These are phyloP conservation scores for Diabrotica undecimpunctata DNA, from an alignment of 1,140 invertebrate genomes.

Conservation along the genomic window DNA sequence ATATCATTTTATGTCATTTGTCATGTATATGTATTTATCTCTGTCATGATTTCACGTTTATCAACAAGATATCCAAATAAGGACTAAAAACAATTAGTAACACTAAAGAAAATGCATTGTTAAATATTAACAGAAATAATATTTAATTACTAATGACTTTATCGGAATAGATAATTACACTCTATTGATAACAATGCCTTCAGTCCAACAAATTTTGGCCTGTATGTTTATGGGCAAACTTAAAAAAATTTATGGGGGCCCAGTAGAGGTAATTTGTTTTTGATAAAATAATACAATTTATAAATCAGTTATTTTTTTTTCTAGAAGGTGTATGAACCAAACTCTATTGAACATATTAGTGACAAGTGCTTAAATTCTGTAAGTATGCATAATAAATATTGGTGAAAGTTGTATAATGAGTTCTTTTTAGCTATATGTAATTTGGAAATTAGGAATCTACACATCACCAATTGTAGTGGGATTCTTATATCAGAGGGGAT, in stretches of 20 bases:
- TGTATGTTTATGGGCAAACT: not conserved
- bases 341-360: not conserved
- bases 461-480: conserved; percentile 72
- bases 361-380: not conserved
- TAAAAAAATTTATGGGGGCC: not conserved
- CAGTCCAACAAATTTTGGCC: not conserved
- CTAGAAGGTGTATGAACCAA: not conserved
- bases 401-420: not conserved
- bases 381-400: not conserved
- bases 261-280: not conserved
- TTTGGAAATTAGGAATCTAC: conserved; percentile 71
- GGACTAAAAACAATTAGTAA: too few relatives aligned
- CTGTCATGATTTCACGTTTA: too few relatives aligned
- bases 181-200: not conserved
- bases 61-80: too few relatives aligned
- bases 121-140: too few relatives aligned
- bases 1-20: too few relatives aligned
- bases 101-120: too few relatives aligned
- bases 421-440: conserved; percentile 55
- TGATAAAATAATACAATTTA: too few relatives aligned
- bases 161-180: too few relatives aligned
- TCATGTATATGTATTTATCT: too few relatives aligned
- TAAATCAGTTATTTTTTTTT: not conserved
- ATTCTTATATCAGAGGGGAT: conserved; percentile 67
- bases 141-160: too few relatives aligned